A percentile compares a stretch with the other conserved stretches of the same genome.
Conservation (phyloP, 2,113 vertebrate species). For the Chamaea fasciata region DNA sequence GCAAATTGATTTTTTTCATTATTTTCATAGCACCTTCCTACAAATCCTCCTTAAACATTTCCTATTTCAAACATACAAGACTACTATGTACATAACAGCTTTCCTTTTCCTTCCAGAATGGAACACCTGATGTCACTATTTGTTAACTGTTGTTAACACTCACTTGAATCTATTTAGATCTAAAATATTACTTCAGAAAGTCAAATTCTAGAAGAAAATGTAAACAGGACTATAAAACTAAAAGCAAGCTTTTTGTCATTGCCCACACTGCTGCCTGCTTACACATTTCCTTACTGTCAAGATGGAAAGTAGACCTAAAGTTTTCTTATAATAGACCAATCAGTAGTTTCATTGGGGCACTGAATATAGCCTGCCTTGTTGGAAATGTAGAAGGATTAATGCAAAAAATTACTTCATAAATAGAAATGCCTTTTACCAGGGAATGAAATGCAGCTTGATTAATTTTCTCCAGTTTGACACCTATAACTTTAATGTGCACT, state of each 20-base stretch:
- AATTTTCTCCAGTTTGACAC: neutral
- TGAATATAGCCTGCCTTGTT: conserved; percentile 33
- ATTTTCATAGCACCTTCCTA: neutral
- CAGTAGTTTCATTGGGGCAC: conserved; percentile 31
- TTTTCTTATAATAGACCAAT: conserved; percentile 25
- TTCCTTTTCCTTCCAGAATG: conserved; percentile 1
- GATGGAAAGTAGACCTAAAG: conserved; percentile 35
- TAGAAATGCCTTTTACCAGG: neutral
- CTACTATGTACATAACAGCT: neutral
- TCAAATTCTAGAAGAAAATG: conserved; percentile 23
- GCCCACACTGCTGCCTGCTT: conserved; percentile 1
- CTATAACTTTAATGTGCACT: neutral
- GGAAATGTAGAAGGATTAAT: neutral
- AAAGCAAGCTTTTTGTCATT: conserved; percentile 28
- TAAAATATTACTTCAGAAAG: conserved; percentile 30
- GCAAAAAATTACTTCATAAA: neutral
- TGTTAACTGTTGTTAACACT: neutral
- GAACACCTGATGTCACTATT: neutral
- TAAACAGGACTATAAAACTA: conserved; percentile 37
- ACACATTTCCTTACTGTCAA: conserved; percentile 20
- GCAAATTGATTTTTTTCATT: neutral
- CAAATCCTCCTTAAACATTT: neutral
- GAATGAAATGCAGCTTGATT: neutral
- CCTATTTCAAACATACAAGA: neutral
- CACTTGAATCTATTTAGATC: conserved; percentile 33